phyloP scores from a whole-genome alignment of 2,113 vertebrate genomes.

The Protobothrops flavoviridis region DNA sequence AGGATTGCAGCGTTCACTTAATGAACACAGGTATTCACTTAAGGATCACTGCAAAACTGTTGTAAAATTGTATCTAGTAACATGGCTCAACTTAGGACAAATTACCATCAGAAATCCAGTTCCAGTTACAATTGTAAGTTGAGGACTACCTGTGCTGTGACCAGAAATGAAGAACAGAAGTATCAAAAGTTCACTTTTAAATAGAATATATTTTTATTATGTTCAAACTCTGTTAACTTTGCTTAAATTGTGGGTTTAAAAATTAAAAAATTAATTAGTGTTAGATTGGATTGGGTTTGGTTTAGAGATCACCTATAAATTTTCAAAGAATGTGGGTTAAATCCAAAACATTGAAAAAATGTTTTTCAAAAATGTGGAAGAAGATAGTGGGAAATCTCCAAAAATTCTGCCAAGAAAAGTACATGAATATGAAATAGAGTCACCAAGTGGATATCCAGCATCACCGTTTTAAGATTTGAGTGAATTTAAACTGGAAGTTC shows the following conservation, averaged over 20 bases:
- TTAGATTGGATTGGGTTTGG: background rate
- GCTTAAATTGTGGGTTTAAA: background rate
- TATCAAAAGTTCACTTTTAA: background rate
- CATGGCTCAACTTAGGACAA: background rate
- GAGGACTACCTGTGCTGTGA: background rate
- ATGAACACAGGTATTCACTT: background rate
- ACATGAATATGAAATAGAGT: background rate
- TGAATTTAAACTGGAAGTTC: background rate
- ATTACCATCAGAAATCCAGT: background rate
- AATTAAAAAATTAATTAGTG: background rate
- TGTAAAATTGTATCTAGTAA: background rate
- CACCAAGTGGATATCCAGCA: background rate
- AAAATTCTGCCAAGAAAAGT: background rate
- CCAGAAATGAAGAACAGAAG: background rate
- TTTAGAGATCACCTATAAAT: background rate
- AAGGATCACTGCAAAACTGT: background rate
- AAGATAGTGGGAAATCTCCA: background rate
- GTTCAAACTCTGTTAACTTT: background rate
- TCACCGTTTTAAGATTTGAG: background rate
- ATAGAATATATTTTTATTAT: background rate
- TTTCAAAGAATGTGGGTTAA: background rate
- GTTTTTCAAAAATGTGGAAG: background rate
- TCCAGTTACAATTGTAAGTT: background rate
- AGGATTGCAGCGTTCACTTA: background rate
- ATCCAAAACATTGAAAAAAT: background rate